Evolutionary conservation across 1,140 invertebrate species (phyloP).

Genomic region (Pseudomyrmex gracilis): DNA sequence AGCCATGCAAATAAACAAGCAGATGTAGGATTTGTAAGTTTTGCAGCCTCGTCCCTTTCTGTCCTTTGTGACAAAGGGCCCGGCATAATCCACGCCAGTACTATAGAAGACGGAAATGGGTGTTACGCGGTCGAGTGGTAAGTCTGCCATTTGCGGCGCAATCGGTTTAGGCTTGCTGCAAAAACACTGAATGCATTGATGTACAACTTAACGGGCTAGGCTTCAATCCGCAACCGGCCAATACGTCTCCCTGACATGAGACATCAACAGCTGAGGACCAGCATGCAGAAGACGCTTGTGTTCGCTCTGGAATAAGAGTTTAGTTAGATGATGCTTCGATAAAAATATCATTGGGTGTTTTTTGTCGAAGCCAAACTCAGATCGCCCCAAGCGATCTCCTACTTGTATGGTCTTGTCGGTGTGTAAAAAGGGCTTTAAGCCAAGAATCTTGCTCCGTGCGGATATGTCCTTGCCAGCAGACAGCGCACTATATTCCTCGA

Average conservation of each 20-base stretch:
- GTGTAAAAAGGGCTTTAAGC: neutral
- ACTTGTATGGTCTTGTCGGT: neutral
- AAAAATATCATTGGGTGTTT: slow-evolving; percentile 3
- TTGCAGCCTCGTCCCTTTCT: slow-evolving; percentile 8
- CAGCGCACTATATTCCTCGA: neutral
- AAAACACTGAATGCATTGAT: neutral
- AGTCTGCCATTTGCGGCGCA: slow-evolving; percentile 76
- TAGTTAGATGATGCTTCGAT: neutral
- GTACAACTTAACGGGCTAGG: neutral
- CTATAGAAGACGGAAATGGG: slow-evolving; percentile 75
- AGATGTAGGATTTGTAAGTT: slow-evolving; percentile 25
- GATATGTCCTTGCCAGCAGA: neutral
- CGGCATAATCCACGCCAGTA: slow-evolving; percentile 81
- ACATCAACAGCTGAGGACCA: neutral
- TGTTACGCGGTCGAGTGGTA: slow-evolving; percentile 73
- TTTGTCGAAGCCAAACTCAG: neutral
- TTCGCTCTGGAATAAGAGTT: neutral
- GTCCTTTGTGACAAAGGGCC: slow-evolving; percentile 55
- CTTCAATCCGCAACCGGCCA: neutral
- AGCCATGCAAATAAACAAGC: slow-evolving; percentile 76
- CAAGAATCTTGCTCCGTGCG: neutral
- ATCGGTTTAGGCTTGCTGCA: neutral
- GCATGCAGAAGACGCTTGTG: neutral
- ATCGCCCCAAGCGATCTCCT: neutral
- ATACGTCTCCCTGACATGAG: neutral